Conservation (phyloP, 2,113 vertebrate species). For the Coptodon rendalli region DNA sequence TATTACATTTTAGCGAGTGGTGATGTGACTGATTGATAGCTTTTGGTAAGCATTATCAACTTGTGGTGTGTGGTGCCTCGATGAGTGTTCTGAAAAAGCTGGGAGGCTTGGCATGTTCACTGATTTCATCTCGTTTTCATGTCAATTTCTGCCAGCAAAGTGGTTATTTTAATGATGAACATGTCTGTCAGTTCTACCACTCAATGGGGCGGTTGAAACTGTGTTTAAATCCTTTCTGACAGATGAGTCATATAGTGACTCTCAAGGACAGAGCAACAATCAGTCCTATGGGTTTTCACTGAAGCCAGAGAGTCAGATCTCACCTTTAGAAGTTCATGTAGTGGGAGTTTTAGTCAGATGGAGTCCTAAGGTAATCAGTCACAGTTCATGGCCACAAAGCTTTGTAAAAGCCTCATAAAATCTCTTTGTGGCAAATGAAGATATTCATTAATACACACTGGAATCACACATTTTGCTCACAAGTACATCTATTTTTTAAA, state of each 20-base stretch:
- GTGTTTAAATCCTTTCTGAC: neutral
- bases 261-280: constrained; percentile 19
- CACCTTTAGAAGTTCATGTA: neutral
- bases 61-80: neutral
- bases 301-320: neutral
- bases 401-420: neutral
- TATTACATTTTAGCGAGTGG: neutral
- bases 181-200: neutral
- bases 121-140: neutral
- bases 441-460: neutral
- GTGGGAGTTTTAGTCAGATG: neutral
- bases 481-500: neutral
- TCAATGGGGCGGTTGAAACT: neutral
- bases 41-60: neutral
- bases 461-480: neutral
- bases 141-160: neutral
- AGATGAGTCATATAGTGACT: neutral
- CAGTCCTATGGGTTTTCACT: neutral
- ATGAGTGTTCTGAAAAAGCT: neutral
- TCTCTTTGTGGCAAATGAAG: neutral
- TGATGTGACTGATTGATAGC: neutral
- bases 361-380: constrained; percentile 6
- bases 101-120: neutral
- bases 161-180: constrained; percentile 8
- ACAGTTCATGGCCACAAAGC: constrained; percentile 11